phyloP scores from a whole-genome alignment of 2,888 invertebrate genomes.

The Tetanocera ferruginea region DNA sequence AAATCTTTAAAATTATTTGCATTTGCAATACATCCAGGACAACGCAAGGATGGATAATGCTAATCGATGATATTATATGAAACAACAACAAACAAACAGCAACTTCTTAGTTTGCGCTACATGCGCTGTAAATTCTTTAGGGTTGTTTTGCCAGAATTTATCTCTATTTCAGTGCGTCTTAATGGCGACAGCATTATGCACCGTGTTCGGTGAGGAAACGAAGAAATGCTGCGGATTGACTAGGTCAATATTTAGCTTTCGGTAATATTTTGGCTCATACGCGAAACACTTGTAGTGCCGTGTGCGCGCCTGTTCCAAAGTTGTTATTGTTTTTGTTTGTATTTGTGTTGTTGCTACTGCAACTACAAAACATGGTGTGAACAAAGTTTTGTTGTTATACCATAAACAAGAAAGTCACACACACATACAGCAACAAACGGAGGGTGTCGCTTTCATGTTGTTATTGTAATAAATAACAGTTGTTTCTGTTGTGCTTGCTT shows the following conservation, averaged over 20 bases:
- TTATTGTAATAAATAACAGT: neutral
- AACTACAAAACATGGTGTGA: neutral
- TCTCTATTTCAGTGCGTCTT: neutral
- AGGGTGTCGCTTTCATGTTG: neutral
- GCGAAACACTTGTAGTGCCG: neutral
- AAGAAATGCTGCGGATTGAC: neutral
- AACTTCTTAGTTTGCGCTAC: neutral
- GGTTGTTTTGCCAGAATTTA: constrained; percentile 19
- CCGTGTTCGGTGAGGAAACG: too few species aligned
- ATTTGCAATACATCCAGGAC: too few species aligned
- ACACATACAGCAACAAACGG: too few species aligned
- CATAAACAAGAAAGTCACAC: neutral
- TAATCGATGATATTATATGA: too few species aligned
- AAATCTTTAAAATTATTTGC: too few species aligned
- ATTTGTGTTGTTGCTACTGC: neutral
- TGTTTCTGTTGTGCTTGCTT: neutral
- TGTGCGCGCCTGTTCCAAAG: constrained; percentile 31
- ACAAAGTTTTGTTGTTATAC: neutral
- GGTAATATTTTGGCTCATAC: neutral
- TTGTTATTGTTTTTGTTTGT: constrained; percentile 35
- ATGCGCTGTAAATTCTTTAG: neutral
- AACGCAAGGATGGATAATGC: too few species aligned
- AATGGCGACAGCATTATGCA: neutral
- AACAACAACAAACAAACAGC: neutral
- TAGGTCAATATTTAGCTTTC: neutral